Conservation (phyloP, 2,797 vertebrate genomes). For the Rhabdophis nuchalis region DNA sequence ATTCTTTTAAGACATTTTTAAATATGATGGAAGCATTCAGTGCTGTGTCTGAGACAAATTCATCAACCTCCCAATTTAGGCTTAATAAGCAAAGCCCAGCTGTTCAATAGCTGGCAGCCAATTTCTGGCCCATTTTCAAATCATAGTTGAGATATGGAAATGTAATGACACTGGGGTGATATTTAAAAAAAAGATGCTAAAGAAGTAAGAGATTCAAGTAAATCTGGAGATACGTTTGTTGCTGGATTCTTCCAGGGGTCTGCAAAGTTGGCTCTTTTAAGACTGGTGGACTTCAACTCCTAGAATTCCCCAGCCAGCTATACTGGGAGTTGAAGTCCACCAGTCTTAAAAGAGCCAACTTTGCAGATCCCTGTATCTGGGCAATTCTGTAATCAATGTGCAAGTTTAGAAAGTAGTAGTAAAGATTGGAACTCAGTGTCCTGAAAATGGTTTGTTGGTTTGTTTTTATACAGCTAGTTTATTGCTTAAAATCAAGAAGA, state of each 20-base stretch:
- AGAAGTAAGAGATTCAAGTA: background rate
- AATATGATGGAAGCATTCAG: background rate
- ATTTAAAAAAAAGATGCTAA: background rate
- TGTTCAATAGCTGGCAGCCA: slow-evolving; percentile 2
- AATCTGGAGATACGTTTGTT: background rate
- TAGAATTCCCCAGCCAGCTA: no score
- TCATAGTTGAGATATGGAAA: background rate
- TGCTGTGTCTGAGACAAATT: slow-evolving; percentile 8
- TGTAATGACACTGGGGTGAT: background rate
- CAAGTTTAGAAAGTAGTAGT: background rate
- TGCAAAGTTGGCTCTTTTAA: no score
- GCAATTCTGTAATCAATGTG: background rate
- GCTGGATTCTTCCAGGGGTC: background rate
- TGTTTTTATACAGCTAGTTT: background rate
- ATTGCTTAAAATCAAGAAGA: background rate
- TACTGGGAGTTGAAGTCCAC: no score
- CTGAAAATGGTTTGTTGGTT: background rate
- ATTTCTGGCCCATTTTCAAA: slow-evolving; percentile 13
- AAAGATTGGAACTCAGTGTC: background rate
- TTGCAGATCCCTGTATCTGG: no score
- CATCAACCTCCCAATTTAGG: slow-evolving; percentile 4
- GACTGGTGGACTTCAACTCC: no score
- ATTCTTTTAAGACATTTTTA: slow-evolving; percentile 31
- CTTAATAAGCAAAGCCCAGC: slow-evolving; percentile 32
- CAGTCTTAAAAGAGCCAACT: no score